Base-by-base conservation (phyloP, 2,888 invertebrate species). In the Calephelis perditalis region DNA sequence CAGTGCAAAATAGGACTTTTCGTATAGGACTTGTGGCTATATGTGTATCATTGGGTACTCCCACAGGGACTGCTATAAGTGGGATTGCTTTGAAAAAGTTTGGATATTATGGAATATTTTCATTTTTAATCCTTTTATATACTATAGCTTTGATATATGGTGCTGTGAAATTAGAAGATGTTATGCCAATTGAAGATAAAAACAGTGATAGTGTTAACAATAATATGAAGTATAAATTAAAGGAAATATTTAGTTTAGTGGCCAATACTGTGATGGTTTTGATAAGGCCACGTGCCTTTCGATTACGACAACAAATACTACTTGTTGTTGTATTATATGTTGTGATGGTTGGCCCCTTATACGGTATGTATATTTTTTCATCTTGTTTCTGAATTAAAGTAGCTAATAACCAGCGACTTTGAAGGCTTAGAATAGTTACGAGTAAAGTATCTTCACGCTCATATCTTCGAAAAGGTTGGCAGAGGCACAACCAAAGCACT, bases 1-100 rank as follows among this genome's bases (percentile, higher is more conserved):
- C 91, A 1, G 68, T 91, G 45, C 91, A 92, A 71, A 92, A 92
- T 77, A 86, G 94, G 62, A 94, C 94, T n/a, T 88, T 93, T 64
- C 86, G 94, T 61, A 81, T 94, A 55, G 94, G 93, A 10, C 78
- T 94, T 7, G 91, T 93, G n/a, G 91, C 92, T 11, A 86, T 92
- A 64, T 90, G 92, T 70, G 83, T 90, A 9, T 91, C 84, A 56
- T 75, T 92, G 37, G 91, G 91, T 7, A 84, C 91, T 26, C 91
- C 92, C 0, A 78, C 89, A 3, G 92, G 92, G 3, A 92, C 89
- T 0, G 88, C 84, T 11, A 68, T 92, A 12, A 92, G 92, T 75
- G 92, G 92, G 7, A 77, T 92, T 60, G 69, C 92, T 56, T 79
- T 91, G 64, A 77, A 81, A 60, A 70, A 71, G 26, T 63, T 89